Conservation (phyloP, 2,113 vertebrate species). For the Thinocorus orbignyianus region DNA sequence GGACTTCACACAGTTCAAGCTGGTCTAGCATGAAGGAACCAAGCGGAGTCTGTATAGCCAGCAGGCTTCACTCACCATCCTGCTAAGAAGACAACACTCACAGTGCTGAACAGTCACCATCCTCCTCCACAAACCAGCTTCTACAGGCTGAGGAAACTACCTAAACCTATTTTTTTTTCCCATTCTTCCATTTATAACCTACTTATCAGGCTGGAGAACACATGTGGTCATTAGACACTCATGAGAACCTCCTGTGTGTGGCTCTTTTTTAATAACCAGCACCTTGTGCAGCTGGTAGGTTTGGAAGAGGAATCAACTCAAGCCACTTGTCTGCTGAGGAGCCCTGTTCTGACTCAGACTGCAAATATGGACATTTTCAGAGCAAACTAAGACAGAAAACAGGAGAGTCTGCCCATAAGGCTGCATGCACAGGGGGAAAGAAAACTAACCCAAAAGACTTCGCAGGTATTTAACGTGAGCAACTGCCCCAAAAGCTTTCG, state of each 20-base stretch:
- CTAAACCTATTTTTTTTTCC: neutral
- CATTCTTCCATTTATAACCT: neutral
- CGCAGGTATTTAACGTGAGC: neutral
- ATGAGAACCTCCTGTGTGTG: neutral
- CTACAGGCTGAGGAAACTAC: rapidly evolving
- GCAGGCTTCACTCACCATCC: neutral
- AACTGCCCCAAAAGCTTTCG: neutral
- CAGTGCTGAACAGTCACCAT: rapidly evolving
- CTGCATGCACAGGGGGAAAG: neutral
- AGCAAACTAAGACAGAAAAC: neutral
- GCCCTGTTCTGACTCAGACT: neutral
- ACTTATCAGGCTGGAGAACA: neutral
- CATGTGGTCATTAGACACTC: neutral
- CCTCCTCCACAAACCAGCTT: rapidly evolving
- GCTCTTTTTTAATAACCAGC: neutral
- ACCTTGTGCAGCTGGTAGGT: neutral
- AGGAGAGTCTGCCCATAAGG: neutral
- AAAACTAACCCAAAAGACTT: neutral
- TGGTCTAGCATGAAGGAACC: neutral
- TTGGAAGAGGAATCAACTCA: neutral
- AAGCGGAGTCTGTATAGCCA: neutral
- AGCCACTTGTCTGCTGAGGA: neutral
- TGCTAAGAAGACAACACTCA: rapidly evolving
- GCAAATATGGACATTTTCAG: neutral
- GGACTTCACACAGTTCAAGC: neutral